A percentile compares a stretch with the other conserved stretches of the same genome.
Evolutionary conservation across 1,140 invertebrate species (phyloP).

Genomic region (Megalopta genalis): DNA sequence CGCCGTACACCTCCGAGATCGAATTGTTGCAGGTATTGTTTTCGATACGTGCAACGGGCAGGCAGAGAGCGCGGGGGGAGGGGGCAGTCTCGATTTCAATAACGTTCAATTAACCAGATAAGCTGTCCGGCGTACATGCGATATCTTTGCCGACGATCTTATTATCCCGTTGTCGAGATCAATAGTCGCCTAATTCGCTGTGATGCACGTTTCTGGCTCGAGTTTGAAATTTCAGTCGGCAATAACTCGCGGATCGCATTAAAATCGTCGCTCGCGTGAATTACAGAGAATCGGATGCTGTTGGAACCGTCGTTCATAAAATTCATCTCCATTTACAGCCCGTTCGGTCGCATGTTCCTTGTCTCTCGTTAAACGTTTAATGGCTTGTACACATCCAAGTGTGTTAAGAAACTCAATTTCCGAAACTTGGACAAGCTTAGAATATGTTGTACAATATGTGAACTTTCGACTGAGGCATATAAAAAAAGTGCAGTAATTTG

Average conservation of each 20-base stretch:
- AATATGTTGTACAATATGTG: too few relatives aligned
- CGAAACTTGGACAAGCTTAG: too few relatives aligned
- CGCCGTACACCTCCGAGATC: neutral
- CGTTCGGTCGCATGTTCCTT: too few relatives aligned
- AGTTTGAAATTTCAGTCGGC: neutral
- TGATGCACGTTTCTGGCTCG: neutral
- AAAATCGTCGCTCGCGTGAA: too few relatives aligned
- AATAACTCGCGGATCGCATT: neutral
- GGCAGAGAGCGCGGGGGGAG: neutral
- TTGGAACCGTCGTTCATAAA: too few relatives aligned
- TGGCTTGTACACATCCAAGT: too few relatives aligned
- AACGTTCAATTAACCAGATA: slow-evolving; percentile 19
- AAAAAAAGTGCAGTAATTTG: too few relatives aligned
- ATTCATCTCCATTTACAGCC: too few relatives aligned
- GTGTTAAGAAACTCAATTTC: too few relatives aligned
- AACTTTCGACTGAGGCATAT: too few relatives aligned
- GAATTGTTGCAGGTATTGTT: neutral
- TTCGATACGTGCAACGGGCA: neutral
- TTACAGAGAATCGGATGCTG: too few relatives aligned
- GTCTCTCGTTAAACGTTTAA: too few relatives aligned
- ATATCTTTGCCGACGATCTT: slow-evolving; percentile 18
- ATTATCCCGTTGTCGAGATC: slow-evolving; percentile 6
- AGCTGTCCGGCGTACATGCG: neutral
- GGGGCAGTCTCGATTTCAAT: neutral
- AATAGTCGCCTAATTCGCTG: neutral